Evolutionary conservation across 2,888 invertebrate species (phyloP).

Genomic region (Cecidostiba fungosa): DNA sequence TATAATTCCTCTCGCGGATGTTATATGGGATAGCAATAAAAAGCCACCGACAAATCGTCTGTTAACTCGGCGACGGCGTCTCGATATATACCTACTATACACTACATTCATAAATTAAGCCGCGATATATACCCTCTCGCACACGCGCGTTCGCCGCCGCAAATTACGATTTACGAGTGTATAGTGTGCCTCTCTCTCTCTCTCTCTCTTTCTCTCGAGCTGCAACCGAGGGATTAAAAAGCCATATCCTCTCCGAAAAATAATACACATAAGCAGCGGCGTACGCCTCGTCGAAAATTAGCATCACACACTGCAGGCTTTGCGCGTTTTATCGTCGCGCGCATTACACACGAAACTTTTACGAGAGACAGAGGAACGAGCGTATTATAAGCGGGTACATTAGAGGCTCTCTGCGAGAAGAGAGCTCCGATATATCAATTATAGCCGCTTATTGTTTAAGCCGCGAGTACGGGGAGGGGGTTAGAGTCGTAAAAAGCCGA

Average conservation of each 20-base stretch:
- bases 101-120: constrained; percentile 25
- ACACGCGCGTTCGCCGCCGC: constrained; percentile 9
- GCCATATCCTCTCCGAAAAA: constrained; percentile 60
- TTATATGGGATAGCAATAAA: background rate
- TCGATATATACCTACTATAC: too few relatives aligned
- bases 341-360: constrained; percentile 58
- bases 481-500: constrained; percentile 67
- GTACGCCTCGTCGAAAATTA: constrained; percentile 46
- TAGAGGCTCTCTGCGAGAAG: constrained; percentile 20
- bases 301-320: constrained; percentile 36
- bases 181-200: background rate
- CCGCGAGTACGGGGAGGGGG: constrained; percentile 54
- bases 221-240: constrained; percentile 59
- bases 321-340: constrained; percentile 62
- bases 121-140: background rate
- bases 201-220: background rate
- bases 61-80: constrained; percentile 19
- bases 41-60: constrained; percentile 40
- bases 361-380: constrained; percentile 43
- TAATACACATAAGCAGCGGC: constrained; percentile 33
- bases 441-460: constrained; percentile 72
- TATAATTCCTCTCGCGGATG: background rate
- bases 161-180: constrained; percentile 62
- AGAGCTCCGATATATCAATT: constrained; percentile 69
- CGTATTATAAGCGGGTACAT: constrained; percentile 42